Evolutionary conservation across 2,797 vertebrate species (phyloP).

Genomic region (Platalea minor): DNA sequence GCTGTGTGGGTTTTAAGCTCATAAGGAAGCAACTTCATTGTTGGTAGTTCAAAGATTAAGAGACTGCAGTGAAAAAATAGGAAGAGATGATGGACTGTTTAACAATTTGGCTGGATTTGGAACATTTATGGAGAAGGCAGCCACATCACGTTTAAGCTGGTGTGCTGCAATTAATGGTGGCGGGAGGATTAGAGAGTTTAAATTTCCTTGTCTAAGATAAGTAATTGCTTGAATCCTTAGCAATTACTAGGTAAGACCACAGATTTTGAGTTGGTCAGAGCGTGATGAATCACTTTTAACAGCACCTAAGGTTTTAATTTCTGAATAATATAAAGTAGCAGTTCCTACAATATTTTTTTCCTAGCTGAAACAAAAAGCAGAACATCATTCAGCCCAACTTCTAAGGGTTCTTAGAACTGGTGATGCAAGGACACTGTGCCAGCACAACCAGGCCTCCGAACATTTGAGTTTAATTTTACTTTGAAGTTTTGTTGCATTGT

Average conservation of each 20-base stretch:
- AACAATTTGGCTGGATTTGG: not conserved
- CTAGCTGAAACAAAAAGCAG: not conserved
- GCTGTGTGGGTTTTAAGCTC: not conserved
- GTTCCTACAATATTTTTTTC: not conserved
- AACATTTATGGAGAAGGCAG: not conserved
- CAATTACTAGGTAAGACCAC: not conserved
- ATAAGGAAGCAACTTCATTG: not conserved
- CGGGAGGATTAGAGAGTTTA: not conserved
- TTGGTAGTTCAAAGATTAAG: not conserved
- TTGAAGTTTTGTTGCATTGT: not conserved
- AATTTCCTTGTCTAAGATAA: not conserved
- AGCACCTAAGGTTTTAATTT: not conserved
- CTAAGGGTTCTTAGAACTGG: not conserved
- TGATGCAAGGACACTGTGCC: not conserved
- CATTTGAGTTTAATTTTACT: not conserved
- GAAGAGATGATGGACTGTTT: not conserved
- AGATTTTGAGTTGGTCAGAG: not conserved
- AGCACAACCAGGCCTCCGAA: not conserved
- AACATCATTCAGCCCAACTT: not conserved
- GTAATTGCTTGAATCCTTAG: not conserved
- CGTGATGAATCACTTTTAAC: not conserved
- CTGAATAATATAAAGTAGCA: not conserved
- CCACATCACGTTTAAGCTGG: not conserved
- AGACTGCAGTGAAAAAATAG: not conserved
- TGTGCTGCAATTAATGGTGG: fast-evolving